Conservation (phyloP, 1,140 invertebrate genomes). For the Drosophila saltans region DNA sequence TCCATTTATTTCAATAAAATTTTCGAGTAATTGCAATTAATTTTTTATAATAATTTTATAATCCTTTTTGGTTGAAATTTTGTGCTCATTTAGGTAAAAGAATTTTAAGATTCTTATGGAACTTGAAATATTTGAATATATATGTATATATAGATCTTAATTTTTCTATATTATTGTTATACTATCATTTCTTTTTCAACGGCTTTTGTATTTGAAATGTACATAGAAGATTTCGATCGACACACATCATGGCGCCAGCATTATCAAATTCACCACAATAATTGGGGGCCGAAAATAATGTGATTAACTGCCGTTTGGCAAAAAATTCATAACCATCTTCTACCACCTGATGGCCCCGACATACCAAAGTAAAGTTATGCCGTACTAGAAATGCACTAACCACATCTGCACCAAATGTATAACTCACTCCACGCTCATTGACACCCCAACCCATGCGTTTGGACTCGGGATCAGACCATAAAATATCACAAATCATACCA, state of each 20-base stretch:
- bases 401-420: conserved; percentile 96
- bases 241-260: conserved; percentile 98
- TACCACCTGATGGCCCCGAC: conserved; percentile 98
- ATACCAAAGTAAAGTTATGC: conserved; percentile 97
- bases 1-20: no score
- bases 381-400: conserved; percentile 95
- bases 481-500: conserved; percentile 96
- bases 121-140: background rate
- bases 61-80: no score
- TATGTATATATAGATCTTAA: no score
- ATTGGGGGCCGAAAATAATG: conserved; percentile 94
- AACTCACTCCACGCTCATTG: conserved; percentile 97
- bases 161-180: background rate
- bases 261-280: conserved; percentile 99
- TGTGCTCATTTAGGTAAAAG: no score
- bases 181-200: background rate
- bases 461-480: conserved; percentile 98
- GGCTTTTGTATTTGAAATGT: conserved; percentile 87
- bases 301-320: conserved; percentile 97
- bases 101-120: no score
- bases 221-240: conserved; percentile 99
- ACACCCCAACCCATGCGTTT: conserved; percentile 93
- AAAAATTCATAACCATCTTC: conserved; percentile 99
- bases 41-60: no score
- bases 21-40: no score